A percentile compares a stretch with the other conserved stretches of the same genome.
These are phyloP conservation scores for Corythornis madagascariensis DNA, from an alignment of 2,113 vertebrate genomes.

Conservation along the genomic window DNA sequence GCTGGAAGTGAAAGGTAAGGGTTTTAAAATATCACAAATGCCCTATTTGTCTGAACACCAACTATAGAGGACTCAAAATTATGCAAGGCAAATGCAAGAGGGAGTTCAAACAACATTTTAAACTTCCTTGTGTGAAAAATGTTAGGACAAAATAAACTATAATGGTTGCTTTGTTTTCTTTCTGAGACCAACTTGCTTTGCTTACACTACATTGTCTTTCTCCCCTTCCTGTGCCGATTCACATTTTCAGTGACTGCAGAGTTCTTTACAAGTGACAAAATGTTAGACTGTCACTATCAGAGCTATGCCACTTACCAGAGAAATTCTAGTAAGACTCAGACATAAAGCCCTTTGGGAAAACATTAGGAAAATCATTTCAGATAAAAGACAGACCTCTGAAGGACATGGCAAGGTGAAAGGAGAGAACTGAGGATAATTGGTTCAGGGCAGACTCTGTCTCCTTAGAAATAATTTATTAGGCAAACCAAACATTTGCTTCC, in stretches of 20 bases:
- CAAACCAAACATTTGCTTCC: neutral
- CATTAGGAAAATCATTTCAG: neutral
- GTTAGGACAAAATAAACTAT: neutral
- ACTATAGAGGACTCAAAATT: neutral
- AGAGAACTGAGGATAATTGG: neutral
- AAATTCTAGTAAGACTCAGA: neutral
- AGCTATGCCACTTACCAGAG: neutral
- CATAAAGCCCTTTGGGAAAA: neutral
- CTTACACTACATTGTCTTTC: neutral
- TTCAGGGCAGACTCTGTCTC: neutral
- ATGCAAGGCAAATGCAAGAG: neutral
- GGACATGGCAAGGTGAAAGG: neutral
- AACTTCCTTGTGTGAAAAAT: neutral
- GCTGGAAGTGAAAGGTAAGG: slow-evolving; percentile 97
- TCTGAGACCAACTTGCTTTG: neutral
- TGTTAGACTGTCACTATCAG: neutral
- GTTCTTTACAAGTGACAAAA: neutral
- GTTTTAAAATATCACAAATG: neutral
- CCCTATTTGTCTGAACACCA: neutral
- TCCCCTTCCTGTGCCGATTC: accelerated
- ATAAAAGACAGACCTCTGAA: neutral
- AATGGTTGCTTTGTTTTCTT: neutral
- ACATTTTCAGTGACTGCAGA: neutral
- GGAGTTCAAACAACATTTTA: neutral
- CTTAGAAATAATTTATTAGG: neutral